Evolutionary conservation across 1,140 invertebrate species (phyloP), one percentile per base, ranked within the genome.

Genomic region (Ceratitis capitata): DNA sequence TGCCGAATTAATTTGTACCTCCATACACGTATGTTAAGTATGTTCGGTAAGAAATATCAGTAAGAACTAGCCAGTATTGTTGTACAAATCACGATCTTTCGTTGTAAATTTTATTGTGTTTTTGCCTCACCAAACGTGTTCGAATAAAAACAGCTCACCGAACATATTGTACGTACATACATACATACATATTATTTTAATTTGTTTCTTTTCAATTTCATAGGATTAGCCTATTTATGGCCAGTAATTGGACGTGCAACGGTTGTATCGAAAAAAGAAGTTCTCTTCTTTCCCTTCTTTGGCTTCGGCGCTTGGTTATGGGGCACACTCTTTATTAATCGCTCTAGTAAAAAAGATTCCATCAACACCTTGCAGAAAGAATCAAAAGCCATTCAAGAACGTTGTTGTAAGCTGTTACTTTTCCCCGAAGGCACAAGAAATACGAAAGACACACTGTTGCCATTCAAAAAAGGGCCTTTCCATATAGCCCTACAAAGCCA

Each of bases 401-500:
- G 93, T 49, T 95, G 95, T 92, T 95, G 95, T 88, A 92, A 89
- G 84, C 85, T 91, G 6, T 92, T 96, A 85, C 93, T 97, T 85
- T 97, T 97, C 91, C 96, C 96, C 2, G 96, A 97, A 92, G 96
- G 96, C 16, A 96, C 95, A 49, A 92, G 96, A 51, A 94, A 96
- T 87, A 86, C 86, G 16, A 94, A 94, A 35, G 94, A 94, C 16
- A 94, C 93, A 9, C 91, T 97, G 51, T 88, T 96, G 87, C 96
- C 96, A 1, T 97, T 97, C 89, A 98, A 98, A 91, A 98, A 98
- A 92, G 98, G 98, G 1, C 97, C 97, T 1, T 99, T 99, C 92
- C 97, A 98, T 92, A 95, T 98, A 86, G 98, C 98, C 1, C 93
- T 98, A 64, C 94, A 95, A 85, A 95, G 96, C 14, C 94, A 96